Evolutionary conservation across 2,888 invertebrate genomes (phyloP), one percentile per base, ranked within the genome.

Genomic region (Leptopilina myrica): DNA sequence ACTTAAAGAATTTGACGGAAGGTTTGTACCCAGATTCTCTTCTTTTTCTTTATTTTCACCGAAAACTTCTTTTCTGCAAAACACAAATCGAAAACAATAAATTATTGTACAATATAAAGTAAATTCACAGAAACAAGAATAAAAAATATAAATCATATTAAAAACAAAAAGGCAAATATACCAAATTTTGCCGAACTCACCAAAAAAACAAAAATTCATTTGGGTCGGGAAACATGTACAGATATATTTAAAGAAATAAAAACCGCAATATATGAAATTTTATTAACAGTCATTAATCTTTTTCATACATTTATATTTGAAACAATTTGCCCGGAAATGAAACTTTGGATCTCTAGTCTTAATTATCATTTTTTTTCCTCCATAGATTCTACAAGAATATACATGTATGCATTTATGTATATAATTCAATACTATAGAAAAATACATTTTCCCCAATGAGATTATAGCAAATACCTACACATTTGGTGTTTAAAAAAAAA

Each of bases 261-360:
- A 15, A 20, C 9, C 20, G 20, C 62, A 62, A 62, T 62, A 20
- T 62, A 62, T 62, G 62, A 62, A 62, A 62, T 62, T 62, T 62
- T 62, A 62, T 62, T 62, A 62, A 62, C 62, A 62, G n/a, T 20
- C 14, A 59, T 62, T 62, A 62, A 20, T 62, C 62, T 62, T 62
- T 33, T 8, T 62, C 62, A 20, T 62, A 62, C 15, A 20, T 62
- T 59, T 62, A 62, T 62, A 9, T 20, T 62, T 49, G 49, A 62
- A 62, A 20, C 62, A 20, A 20, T 8, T 9, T 20, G 62, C 62
- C 20, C 15, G 20, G 8, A 62, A 62, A 62, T 20, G 15, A 62
- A 62, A 62, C 62, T 62, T 62, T 62, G 62, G 62, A 15, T 62
- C 20, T 20, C 62, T 62, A 62, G 62, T 62, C 62, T 62, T 62